Evolutionary conservation across 2,888 invertebrate species (phyloP).

Genomic region (Andrena marginata): DNA sequence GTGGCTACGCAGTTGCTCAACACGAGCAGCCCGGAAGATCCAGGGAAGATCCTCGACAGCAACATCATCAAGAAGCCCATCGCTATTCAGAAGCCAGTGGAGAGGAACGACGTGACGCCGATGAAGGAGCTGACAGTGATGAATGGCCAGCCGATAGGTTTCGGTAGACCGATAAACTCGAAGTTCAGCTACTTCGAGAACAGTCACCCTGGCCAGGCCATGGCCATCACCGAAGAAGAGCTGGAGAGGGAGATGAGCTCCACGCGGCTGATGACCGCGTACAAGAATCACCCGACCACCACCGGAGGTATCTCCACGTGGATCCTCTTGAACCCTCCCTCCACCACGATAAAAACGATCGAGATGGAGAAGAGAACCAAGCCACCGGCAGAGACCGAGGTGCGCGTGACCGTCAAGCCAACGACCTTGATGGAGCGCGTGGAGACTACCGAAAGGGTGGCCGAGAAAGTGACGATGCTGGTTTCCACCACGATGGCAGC

Average conservation of each 20-base stretch:
- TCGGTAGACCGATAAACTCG: conserved; percentile 81
- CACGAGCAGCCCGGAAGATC: conserved; percentile 69
- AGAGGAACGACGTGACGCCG: conserved; percentile 46
- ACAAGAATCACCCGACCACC: conserved; percentile 86
- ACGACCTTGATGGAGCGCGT: conserved; percentile 67
- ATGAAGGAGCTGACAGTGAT: conserved; percentile 52
- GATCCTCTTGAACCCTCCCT: conserved; percentile 89
- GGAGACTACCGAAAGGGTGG: conserved; percentile 84
- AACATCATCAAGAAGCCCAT: conserved; percentile 47
- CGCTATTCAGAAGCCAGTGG: conserved; percentile 32
- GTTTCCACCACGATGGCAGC: conserved; percentile 84
- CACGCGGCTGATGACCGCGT: conserved; percentile 70
- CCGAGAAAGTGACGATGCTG: conserved; percentile 81
- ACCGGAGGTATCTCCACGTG: conserved; percentile 91
- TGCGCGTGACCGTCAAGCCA: conserved; percentile 62
- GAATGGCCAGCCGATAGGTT: conserved; percentile 67
- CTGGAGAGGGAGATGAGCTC: conserved; percentile 86
- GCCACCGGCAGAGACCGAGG: conserved; percentile 58
- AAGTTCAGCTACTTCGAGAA: conserved; percentile 82
- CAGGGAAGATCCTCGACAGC: conserved; percentile 40
- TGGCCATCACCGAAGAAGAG: conserved; percentile 89
- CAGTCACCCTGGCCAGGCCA: conserved; percentile 89
- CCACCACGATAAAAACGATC: conserved; percentile 76
- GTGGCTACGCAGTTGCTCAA: conserved; percentile 83
- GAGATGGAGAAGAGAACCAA: conserved; percentile 44